These are phyloP conservation scores for Donacobius atricapilla DNA, from an alignment of 2,113 vertebrate species.

Conservation along the genomic window DNA sequence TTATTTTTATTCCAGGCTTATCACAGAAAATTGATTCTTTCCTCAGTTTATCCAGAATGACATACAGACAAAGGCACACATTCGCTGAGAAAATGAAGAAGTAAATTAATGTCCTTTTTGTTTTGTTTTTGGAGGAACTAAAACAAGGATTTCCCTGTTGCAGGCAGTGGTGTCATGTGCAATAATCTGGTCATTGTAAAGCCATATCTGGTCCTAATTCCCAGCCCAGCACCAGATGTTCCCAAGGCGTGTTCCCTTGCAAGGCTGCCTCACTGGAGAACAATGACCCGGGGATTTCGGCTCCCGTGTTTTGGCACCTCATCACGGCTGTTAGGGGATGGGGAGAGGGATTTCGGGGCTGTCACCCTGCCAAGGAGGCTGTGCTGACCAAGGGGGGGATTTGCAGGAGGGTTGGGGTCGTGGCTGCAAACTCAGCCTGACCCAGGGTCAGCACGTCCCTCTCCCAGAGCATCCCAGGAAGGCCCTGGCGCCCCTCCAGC, in stretches of 20 bases:
- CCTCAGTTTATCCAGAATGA: background rate
- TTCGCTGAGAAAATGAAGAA: background rate
- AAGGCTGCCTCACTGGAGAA: background rate
- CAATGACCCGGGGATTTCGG: background rate
- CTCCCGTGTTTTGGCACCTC: constrained; percentile 2
- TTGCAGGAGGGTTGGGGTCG: background rate
- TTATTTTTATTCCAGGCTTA: background rate
- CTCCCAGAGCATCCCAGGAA: background rate
- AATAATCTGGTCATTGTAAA: constrained; percentile 24
- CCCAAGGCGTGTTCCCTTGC: background rate
- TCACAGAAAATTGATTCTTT: constrained; percentile 20
- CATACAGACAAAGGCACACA: background rate
- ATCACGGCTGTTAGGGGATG: background rate
- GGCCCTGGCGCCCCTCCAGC: background rate
- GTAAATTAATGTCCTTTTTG: background rate
- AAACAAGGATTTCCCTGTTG: constrained; percentile 11
- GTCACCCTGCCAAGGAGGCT: background rate
- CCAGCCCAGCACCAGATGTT: constrained; percentile 58
- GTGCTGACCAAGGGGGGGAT: background rate
- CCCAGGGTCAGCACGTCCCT: background rate
- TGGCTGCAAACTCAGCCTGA: background rate
- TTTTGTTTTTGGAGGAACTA: background rate
- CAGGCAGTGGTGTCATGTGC: background rate
- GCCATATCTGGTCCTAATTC: constrained; percentile 62
- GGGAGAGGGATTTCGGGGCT: background rate